Base-by-base conservation (phyloP, 64 coral and sea anemone genomes). In the Dendrophyllia cribrosa region DNA sequence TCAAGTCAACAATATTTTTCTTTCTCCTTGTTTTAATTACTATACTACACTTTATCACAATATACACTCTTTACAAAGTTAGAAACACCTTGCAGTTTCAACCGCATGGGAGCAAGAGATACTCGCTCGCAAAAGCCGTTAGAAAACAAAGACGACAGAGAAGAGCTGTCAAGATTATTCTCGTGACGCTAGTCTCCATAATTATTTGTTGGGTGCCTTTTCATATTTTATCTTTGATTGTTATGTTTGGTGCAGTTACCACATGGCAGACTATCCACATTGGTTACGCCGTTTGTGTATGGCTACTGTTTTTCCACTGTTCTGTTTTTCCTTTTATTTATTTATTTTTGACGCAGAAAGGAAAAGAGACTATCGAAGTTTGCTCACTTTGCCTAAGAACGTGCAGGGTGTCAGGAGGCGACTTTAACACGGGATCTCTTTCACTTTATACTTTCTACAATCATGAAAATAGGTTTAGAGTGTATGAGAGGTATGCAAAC, bases 261-360 rank as follows among this genome's bases (percentile, higher is more conserved):
- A 6, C 5, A 19, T 10, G 26, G 8, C 44, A 7, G 46, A 67
- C 9, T 45, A 22, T 67, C 16, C 9, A 51, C n/a, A 84, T 84
- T 51, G 62, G 17, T 34, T 67, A 67, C 45, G 47, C 80, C 3
- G 17, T 84, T 47, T 84, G 61, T 67, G 47, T 62, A 8, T 84
- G 80, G 61, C 13, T 84, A 3, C 44, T 84, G 20, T 84, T 67
- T 67, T 67, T 34, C 19, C 80, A 84, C 80, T 84, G 80, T 7
- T 84, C 61, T 20, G 46, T 68, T 47, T 68, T 67, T 68, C 80
- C 80, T 22, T 67, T 84, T 4, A 84, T 84, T 46, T 84, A 51
- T 43, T 84, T 64, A 8, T 84, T 84, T 6, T 67, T 84, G 62
- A 84, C 80, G 10, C 43, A 84, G 17, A 84, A 84, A 63, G 80